Base-by-base conservation (phyloP, 2,797 vertebrate species). In the Enoplosus armatus region DNA sequence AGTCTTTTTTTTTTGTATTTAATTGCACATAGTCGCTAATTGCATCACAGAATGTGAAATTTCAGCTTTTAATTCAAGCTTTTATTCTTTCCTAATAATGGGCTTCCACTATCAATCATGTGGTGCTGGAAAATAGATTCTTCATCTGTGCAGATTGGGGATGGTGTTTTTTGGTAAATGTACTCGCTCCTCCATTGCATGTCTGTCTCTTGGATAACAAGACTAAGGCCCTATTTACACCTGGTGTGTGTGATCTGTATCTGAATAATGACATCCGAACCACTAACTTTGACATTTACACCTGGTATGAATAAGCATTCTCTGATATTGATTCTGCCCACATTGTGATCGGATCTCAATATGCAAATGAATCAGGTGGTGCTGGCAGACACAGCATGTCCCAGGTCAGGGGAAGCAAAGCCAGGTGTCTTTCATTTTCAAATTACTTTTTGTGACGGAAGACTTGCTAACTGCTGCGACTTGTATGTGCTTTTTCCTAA, bases 11-110 rank as follows among this genome's bases (percentile, higher is more conserved):
- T 54, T 56, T 48, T 41, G 22, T 53, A 39, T 82, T 80, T 86
- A 89, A 87, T 90, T 89, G 83, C 82, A 60, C 72, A 64, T 33
- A 85, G 54, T 75, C 77, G 47, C 70, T 92, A 90, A 93, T 92
- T 92, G 67, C 82, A 89, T 91, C 62, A 73, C 29, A 79, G 63
- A 78, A 80, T 82, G 27, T 43, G 59, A 55, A 50, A 79, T 79
- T 77, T 75, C 63, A 35, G 58, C 70, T 72, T 75, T 80, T 45
- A 72, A 85, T 80, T 77, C 26, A n/a, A 64, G 66, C 74, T 76
- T 76, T 75, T 81, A 62, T 83, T 79, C 39, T 59, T 0, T 35
- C 45, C 56, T 82, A 77, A 77, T 87, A 82, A 85, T 72, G 61
- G 59, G 26, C 61, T 50, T 50, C 33, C 27, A 14, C 62, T 66